phyloP scores from a whole-genome alignment of 2,888 invertebrate genomes.

The Hypomecis punctinalis region DNA sequence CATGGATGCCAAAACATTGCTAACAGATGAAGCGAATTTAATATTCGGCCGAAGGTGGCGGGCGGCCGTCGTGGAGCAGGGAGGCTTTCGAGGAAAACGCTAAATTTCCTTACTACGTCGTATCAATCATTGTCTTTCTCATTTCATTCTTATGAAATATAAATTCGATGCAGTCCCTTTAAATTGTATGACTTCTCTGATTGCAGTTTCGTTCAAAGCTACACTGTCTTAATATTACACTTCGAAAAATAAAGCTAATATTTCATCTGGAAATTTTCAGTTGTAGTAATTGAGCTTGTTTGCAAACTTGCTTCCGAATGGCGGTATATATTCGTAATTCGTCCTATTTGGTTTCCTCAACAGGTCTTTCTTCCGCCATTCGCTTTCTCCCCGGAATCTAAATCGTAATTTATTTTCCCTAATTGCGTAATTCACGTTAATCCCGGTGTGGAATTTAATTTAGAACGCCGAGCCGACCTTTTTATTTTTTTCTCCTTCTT shows the following conservation, averaged over 20 bases:
- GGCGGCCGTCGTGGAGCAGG: slow-evolving; percentile 40
- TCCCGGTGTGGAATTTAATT: slow-evolving; percentile 68
- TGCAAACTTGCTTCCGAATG: slow-evolving; percentile 2
- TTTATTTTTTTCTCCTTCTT: slow-evolving; percentile 51
- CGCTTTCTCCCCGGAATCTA: slow-evolving; percentile 52
- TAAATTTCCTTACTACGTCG: slow-evolving; percentile 57
- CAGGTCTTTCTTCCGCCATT: slow-evolving; percentile 46
- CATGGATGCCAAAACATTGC: slow-evolving; percentile 58
- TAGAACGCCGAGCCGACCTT: slow-evolving; percentile 47
- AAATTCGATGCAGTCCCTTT: slow-evolving; percentile 43
- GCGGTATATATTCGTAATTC: slow-evolving; percentile 19
- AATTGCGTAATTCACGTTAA: slow-evolving; percentile 73
- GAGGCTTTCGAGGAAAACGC: slow-evolving; percentile 56
- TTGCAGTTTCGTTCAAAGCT: neutral
- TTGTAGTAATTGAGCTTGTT: slow-evolving; percentile 4
- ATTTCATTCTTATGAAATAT: slow-evolving; percentile 53
- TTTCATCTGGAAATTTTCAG: neutral
- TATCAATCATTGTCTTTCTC: slow-evolving; percentile 71
- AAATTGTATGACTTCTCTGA: slow-evolving; percentile 2
- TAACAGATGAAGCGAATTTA: slow-evolving; percentile 75
- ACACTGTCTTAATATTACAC: neutral
- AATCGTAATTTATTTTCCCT: slow-evolving; percentile 71
- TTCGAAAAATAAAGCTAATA: neutral
- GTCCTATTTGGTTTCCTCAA: slow-evolving; percentile 34
- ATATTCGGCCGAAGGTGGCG: slow-evolving; percentile 71